Evolutionary conservation across 2,888 invertebrate genomes (phyloP), one percentile per base, ranked within the genome.

Genomic region (Leistus spinibarbis): DNA sequence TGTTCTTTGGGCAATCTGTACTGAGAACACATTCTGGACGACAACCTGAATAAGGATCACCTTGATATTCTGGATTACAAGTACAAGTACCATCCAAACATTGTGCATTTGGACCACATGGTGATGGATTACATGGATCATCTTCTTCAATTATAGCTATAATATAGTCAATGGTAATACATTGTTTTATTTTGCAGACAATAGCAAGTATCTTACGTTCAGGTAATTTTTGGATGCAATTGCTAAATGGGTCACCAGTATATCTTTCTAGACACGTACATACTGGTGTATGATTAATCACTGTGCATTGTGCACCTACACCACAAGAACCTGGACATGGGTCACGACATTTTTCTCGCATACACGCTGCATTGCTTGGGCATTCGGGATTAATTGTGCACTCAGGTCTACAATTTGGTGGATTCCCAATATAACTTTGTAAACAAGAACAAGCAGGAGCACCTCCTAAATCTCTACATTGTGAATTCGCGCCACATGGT

Each of bases 291-390:
- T 93, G 93, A 80, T 90, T 91, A 71, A 91, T 90, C 22, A 93
- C 91, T 65, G 85, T 87, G 82, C 92, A 90, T 78, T 88, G 81
- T 75, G 93, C 89, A 79, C 89, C 88, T 79, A 87, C 83, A 56
- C 93, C 92, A 81, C 93, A 93, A 63, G 91, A 91, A 4, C 92
- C 92, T 0, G 91, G 90, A 78, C 93, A 93, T 7, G 93, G 92
- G 83, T 93, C 92, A 54, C 88, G 86, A 82, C 93, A 93, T 83
- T 89, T 92, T 84, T 91, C 89, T 80, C 90, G 89, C n/a, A 93
- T 90, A 81, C 94, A 94, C 7, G 94, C 92, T 81, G 88, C 86
- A 79, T 92, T 89, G 78, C 91, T 90, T 1, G 90, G 87, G 83
- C 94, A 94, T 82, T 93, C 93, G 79, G 91, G 88, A 81, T 91